Evolutionary conservation across 2,113 vertebrate species (phyloP).

Genomic region (Nibea coibor): DNA sequence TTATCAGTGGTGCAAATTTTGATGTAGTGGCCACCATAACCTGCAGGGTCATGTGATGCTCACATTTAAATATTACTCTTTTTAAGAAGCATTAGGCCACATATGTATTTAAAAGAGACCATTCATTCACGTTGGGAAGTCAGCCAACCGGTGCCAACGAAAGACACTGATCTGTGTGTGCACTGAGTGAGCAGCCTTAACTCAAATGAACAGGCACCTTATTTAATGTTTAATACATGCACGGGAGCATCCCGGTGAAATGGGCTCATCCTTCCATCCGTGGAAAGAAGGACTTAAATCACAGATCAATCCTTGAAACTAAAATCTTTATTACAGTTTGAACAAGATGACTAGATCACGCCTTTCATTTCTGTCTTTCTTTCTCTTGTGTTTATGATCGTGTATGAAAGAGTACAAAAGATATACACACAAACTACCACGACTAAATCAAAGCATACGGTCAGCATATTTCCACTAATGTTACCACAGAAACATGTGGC

Average conservation of each 20-base stretch:
- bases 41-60: background rate
- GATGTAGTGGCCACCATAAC: background rate
- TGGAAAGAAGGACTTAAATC: background rate
- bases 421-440: background rate
- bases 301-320: background rate
- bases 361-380: background rate
- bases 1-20: background rate
- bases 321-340: background rate
- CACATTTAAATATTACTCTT: background rate
- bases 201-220: slow-evolving; percentile 33
- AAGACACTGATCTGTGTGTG: slow-evolving; percentile 48
- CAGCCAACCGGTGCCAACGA: slow-evolving; percentile 24
- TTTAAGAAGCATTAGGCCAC: background rate
- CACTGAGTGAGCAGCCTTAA: slow-evolving; percentile 35
- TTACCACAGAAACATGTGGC: slow-evolving; percentile 44
- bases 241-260: slow-evolving; percentile 14
- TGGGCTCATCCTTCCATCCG: background rate
- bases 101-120: slow-evolving; percentile 33
- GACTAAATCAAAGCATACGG: slow-evolving; percentile 35
- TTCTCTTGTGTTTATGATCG: background rate
- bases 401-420: background rate
- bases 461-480: slow-evolving; percentile 33
- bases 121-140: slow-evolving; percentile 33
- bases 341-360: background rate
- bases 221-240: slow-evolving; percentile 42